Percentiles rank a stretch among this genome's conserved stretches.
Conservation (phyloP, 2,797 vertebrate genomes). For the Hippopotamyrus pictus region DNA sequence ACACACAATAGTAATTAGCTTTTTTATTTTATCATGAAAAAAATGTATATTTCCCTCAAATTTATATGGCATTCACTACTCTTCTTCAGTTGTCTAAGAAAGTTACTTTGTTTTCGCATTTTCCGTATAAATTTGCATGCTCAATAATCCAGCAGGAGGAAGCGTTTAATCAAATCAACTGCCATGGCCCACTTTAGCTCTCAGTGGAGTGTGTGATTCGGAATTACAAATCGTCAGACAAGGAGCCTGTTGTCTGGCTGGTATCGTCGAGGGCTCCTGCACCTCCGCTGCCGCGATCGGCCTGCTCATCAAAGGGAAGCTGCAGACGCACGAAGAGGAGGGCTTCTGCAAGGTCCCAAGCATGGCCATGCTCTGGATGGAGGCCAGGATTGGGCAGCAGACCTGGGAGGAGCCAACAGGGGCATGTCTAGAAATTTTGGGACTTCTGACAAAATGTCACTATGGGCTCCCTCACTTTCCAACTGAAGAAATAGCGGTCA, state of each 20-base stretch:
- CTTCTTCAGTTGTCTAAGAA: neutral
- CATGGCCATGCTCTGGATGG: conserved; percentile 46
- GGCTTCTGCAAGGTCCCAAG: conserved; percentile 53
- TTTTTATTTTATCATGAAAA: neutral
- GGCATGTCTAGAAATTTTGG: neutral
- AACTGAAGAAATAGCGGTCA: neutral
- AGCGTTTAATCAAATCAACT: conserved; percentile 26
- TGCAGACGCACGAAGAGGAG: conserved; percentile 44
- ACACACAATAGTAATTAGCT: neutral
- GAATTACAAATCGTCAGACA: conserved; percentile 51
- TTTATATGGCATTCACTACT: neutral
- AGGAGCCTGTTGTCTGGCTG: conserved; percentile 54
- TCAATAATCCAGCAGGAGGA: conserved; percentile 51
- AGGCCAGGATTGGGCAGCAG: conserved; percentile 39
- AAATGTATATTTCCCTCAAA: neutral
- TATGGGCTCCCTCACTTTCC: neutral
- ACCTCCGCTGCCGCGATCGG: conserved; percentile 56
- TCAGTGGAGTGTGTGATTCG: conserved; percentile 54
- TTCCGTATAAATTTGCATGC: conserved; percentile 34
- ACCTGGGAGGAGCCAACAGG: neutral
- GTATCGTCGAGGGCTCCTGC: conserved; percentile 55
- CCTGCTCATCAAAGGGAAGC: conserved; percentile 45
- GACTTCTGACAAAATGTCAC: neutral
- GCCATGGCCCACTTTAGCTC: neutral
- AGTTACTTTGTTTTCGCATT: neutral